These are phyloP conservation scores for Druceiella hillmani DNA, from an alignment of 2,888 invertebrate species.

Conservation along the genomic window DNA sequence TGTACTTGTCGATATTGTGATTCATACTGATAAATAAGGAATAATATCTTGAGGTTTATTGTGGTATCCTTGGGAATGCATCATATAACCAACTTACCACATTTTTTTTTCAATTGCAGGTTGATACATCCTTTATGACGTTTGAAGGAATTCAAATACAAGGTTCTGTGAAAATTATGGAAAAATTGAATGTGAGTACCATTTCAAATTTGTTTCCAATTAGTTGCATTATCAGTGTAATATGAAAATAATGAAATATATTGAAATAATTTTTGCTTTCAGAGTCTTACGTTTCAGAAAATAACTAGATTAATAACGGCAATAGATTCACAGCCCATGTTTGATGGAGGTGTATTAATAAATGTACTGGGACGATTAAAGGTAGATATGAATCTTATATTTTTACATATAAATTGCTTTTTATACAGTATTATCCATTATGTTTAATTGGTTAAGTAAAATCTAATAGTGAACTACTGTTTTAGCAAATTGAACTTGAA, in stretches of 20 bases:
- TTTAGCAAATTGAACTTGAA: no score
- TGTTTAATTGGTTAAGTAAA: no score
- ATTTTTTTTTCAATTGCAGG: slow-evolving; percentile 50
- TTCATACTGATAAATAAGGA: no score
- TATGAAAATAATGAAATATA: slow-evolving; percentile 5
- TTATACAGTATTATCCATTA: no score
- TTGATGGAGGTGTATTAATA: slow-evolving; percentile 93
- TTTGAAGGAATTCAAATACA: slow-evolving; percentile 93
- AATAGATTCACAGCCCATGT: slow-evolving; percentile 96
- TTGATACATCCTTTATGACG: slow-evolving; percentile 90
- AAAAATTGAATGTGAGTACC: slow-evolving; percentile 81
- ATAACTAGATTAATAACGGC: slow-evolving; percentile 89
- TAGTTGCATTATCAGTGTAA: slow-evolving; percentile 7
- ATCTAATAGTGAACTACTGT: no score
- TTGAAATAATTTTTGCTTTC: slow-evolving; percentile 34
- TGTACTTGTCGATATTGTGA: no score
- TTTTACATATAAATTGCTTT: no score
- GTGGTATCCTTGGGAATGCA: no score
- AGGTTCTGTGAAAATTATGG: slow-evolving; percentile 91
- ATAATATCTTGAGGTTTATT: no score
- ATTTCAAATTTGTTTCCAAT: slow-evolving; percentile 10
- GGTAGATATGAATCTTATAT: no score
- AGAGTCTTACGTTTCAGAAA: slow-evolving; percentile 90
- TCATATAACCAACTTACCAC: no score
- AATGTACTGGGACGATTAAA: slow-evolving; percentile 94